Conservation (phyloP, 2,113 vertebrate species). For the Archocentrus centrarchus region DNA sequence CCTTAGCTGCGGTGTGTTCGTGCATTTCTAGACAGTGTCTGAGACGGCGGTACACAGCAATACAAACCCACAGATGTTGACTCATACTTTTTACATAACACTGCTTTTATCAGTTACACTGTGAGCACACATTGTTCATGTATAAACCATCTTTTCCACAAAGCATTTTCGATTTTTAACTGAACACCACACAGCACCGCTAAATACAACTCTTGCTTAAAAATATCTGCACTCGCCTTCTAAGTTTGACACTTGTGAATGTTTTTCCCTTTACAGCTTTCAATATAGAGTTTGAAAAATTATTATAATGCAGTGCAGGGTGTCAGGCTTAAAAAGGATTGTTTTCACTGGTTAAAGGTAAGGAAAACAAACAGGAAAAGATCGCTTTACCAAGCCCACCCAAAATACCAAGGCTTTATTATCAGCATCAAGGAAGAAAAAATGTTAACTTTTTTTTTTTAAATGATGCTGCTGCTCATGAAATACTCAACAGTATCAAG, state of each 20-base stretch:
- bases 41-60: slow-evolving; percentile 16
- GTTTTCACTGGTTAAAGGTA: background rate
- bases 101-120: slow-evolving; percentile 14
- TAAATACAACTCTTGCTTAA: background rate
- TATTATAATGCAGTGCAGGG: background rate
- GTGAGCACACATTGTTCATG: background rate
- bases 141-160: background rate
- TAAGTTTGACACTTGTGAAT: background rate
- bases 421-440: background rate
- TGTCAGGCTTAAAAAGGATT: background rate
- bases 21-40: background rate
- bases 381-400: background rate
- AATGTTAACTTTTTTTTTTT: too few species aligned
- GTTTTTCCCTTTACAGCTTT: background rate
- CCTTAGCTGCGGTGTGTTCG: background rate
- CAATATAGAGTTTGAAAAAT: background rate
- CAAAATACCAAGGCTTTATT: background rate
- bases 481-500: background rate
- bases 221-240: background rate
- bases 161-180: background rate
- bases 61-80: slow-evolving; percentile 52
- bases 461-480: background rate
- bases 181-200: background rate
- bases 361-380: background rate
- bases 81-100: slow-evolving; percentile 56